Conservation (phyloP, 2,113 vertebrate species). For the Pedetes capensis region DNA sequence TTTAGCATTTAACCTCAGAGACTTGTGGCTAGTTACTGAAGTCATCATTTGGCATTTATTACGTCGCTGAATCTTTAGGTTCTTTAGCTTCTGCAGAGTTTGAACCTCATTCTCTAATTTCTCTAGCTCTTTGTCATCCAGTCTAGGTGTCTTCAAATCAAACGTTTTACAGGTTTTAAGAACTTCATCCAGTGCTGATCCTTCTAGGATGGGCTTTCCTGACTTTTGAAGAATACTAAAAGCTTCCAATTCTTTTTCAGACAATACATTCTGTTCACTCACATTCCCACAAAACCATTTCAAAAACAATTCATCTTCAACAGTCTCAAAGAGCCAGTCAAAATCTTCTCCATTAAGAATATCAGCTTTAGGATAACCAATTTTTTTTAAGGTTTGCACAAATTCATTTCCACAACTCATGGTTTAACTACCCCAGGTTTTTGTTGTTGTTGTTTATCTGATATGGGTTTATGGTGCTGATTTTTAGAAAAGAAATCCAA, state of each 20-base stretch:
- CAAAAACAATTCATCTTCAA: constrained; percentile 87
- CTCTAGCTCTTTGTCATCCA: constrained; percentile 74
- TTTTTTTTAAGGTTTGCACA: constrained; percentile 89
- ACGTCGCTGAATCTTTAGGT: constrained; percentile 84
- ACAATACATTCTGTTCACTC: constrained; percentile 85
- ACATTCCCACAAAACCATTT: constrained; percentile 91
- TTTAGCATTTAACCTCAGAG: constrained; percentile 77
- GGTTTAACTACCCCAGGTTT: background rate
- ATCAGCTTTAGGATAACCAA: constrained; percentile 87
- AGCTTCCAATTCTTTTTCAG: constrained; percentile 84
- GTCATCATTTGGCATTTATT: constrained; percentile 86
- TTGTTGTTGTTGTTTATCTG: background rate
- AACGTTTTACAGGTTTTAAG: constrained; percentile 85
- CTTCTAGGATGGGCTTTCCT: constrained; percentile 88
- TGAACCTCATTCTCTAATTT: constrained; percentile 88
- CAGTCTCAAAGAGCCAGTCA: constrained; percentile 94
- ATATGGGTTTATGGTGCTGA: background rate
- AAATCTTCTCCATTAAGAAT: constrained; percentile 91
- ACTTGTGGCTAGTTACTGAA: constrained; percentile 77
- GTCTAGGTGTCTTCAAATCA: constrained; percentile 48
- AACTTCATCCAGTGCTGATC: constrained; percentile 85
- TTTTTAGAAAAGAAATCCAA: constrained; percentile 65
- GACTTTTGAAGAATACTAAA: constrained; percentile 84
- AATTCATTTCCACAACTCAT: constrained; percentile 91
- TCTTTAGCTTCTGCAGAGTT: constrained; percentile 85